Evolutionary conservation across 2,888 invertebrate species (phyloP).

Genomic region (Dasysyrphus albostriatus): DNA sequence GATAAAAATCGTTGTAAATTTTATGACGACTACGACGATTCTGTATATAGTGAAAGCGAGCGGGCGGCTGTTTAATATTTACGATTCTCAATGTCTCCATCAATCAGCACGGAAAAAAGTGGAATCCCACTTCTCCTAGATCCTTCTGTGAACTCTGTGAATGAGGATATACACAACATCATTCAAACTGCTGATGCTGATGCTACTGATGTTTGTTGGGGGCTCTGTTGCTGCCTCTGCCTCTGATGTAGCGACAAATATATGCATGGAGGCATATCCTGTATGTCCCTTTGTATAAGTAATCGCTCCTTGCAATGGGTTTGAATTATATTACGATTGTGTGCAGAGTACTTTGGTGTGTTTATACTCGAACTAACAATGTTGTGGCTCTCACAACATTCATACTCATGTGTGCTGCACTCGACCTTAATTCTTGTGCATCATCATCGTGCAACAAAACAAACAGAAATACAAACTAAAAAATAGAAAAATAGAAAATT

Average conservation of each 20-base stretch:
- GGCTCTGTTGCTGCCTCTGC: conserved; percentile 22
- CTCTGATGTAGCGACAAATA: conserved; percentile 49
- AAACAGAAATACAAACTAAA: conserved; percentile 22
- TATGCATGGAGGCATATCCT: conserved; percentile 69
- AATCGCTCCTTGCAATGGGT: conserved; percentile 70
- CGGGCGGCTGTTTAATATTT: conserved; percentile 70
- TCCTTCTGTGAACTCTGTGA: conserved; percentile 43
- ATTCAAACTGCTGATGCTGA: conserved; percentile 51
- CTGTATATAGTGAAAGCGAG: conserved; percentile 41
- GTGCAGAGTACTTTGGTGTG: conserved; percentile 68
- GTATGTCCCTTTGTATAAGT: conserved; percentile 67
- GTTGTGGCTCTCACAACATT: conserved; percentile 66
- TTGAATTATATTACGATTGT: conserved; percentile 75
- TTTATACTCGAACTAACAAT: conserved; percentile 70
- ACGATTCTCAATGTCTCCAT: conserved; percentile 75
- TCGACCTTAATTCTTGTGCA: conserved; percentile 70
- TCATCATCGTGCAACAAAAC: conserved; percentile 43
- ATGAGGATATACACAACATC: conserved; percentile 44
- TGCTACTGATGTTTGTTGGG: conserved; percentile 44
- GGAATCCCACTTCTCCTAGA: conserved; percentile 58
- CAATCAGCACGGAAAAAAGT: conserved; percentile 68
- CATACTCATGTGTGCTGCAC: conserved; percentile 63
- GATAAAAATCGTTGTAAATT: conserved; percentile 62
- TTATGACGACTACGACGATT: conserved; percentile 63
- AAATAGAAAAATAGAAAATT: conserved; percentile 34